Evolutionary conservation across 2,797 vertebrate genomes (phyloP).

Genomic region (Lepus townsendii): DNA sequence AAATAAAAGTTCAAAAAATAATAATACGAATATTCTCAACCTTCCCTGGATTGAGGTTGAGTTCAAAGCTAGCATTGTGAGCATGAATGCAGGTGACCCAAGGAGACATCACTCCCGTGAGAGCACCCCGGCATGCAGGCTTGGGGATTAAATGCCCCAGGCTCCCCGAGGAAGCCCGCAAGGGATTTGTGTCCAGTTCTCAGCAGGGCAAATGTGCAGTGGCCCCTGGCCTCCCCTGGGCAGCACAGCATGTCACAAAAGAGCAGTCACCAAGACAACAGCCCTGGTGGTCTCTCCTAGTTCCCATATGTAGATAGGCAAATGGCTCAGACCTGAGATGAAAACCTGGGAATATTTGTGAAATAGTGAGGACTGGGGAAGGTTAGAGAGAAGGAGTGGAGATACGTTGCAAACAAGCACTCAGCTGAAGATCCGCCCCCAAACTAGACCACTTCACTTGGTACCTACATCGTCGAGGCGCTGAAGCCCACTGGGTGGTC

Average conservation of each 20-base stretch:
- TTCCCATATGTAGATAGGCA: neutral
- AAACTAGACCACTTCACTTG: neutral
- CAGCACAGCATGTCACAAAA: neutral
- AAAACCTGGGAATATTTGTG: neutral
- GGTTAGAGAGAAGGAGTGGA: neutral
- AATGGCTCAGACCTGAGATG: neutral
- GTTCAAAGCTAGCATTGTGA: slow-evolving; percentile 17
- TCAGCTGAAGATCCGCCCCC: neutral
- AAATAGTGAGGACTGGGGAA: neutral
- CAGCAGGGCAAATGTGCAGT: fast-evolving
- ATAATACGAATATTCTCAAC: neutral
- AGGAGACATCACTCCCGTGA: neutral
- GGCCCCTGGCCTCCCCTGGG: too few species aligned
- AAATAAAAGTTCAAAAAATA: too few species aligned
- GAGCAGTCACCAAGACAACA: too few species aligned
- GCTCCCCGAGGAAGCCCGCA: fast-evolving
- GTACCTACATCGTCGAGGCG: neutral
- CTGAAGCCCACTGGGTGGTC: neutral
- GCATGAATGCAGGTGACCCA: neutral
- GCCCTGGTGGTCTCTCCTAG: neutral
- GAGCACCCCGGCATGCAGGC: fast-evolving
- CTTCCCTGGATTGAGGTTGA: neutral
- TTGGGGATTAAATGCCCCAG: neutral
- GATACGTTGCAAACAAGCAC: neutral
- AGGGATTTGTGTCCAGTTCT: neutral